A percentile compares a stretch with the other conserved stretches of the same genome.
Evolutionary conservation across 2,797 vertebrate genomes (phyloP).

Genomic region (Pipistrellus pygmaeus): DNA sequence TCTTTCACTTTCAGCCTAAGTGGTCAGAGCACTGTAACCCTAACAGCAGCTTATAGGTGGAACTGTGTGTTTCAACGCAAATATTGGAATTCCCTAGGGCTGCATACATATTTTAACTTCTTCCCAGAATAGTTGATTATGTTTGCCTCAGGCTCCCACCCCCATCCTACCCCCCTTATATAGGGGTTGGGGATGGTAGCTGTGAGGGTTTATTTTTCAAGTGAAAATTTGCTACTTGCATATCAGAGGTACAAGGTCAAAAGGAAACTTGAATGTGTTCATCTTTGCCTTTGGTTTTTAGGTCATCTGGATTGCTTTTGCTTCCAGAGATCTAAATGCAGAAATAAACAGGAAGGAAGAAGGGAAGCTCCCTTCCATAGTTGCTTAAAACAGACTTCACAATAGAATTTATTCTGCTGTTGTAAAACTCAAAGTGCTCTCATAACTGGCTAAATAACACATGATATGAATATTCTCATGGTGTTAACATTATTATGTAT

Average conservation of each 20-base stretch:
- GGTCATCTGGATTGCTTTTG: conserved; percentile 11
- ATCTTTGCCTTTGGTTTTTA: conserved; percentile 63
- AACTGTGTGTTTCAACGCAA: conserved; percentile 73
- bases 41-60: conserved; percentile 67
- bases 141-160: conserved; percentile 68
- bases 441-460: conserved; percentile 51
- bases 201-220: conserved; percentile 74
- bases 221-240: conserved; percentile 74
- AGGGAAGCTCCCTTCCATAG: background rate
- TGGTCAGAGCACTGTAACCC: conserved; percentile 74
- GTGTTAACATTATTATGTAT: conserved; percentile 54
- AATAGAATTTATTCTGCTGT: conserved; percentile 51
- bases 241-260: conserved; percentile 71
- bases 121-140: conserved; percentile 78
- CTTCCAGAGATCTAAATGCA: conserved; percentile 58
- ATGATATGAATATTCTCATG: conserved; percentile 59
- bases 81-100: conserved; percentile 75
- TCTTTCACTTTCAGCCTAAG: conserved; percentile 80
- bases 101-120: conserved; percentile 81
- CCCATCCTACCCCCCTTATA: background rate
- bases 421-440: conserved; percentile 62
- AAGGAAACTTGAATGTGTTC: conserved; percentile 28
- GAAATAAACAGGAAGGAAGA: background rate
- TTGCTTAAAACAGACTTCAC: conserved; percentile 62
- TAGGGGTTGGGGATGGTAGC: background rate